Conservation (phyloP, 2,888 invertebrate species). For the Pammene aurita region DNA sequence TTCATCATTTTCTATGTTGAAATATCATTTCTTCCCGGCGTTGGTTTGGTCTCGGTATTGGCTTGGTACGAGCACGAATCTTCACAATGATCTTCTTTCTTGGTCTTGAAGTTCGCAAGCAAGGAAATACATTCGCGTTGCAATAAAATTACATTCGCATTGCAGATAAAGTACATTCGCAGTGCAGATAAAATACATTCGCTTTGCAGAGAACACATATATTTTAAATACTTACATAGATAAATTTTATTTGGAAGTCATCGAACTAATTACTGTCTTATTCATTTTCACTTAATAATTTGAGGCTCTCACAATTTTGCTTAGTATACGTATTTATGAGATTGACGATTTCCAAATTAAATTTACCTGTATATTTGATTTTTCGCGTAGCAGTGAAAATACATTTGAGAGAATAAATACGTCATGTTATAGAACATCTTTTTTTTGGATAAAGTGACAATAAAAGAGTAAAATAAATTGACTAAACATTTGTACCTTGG, state of each 20-base stretch:
- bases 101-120: slow-evolving; percentile 8
- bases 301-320: too few species aligned
- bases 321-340: not conserved
- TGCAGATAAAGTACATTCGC: slow-evolving; percentile 34
- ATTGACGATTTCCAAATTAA: not conserved
- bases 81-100: slow-evolving; percentile 19
- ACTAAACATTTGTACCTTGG: too few species aligned
- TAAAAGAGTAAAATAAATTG: too few species aligned
- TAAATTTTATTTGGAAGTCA: not conserved
- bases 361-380: not conserved
- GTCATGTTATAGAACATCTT: not conserved
- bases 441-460: not conserved
- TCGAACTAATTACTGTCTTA: not conserved
- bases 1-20: not conserved
- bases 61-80: not conserved
- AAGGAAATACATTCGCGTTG: slow-evolving; percentile 22
- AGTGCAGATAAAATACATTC: slow-evolving; percentile 16
- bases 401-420: not conserved
- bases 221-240: slow-evolving; percentile 1
- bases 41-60: not conserved
- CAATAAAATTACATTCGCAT: slow-evolving; percentile 27
- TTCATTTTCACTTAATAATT: too few species aligned
- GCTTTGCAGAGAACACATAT: not conserved
- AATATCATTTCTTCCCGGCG: not conserved
- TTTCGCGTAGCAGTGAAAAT: not conserved